Evolutionary conservation across 2,113 vertebrate genomes (phyloP), one percentile per base, ranked within the genome.

Genomic region (Melospiza georgiana): DNA sequence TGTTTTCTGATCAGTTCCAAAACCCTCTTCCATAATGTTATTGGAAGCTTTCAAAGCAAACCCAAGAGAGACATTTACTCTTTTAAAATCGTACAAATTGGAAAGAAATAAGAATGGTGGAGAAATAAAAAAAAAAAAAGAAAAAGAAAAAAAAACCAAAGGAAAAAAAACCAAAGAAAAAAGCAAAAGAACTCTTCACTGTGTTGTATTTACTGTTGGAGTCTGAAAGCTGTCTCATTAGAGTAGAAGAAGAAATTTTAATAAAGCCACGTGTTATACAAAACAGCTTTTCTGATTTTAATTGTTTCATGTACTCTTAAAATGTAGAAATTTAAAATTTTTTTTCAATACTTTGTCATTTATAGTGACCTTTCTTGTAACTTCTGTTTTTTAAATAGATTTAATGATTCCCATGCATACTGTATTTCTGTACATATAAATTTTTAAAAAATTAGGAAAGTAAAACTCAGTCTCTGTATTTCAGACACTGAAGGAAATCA

Each of bases 61-160:
- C 4, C 10, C 8, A 16, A 73, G 81, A 68, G 19, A 59, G 30
- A 39, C 2, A 33, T 78, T 62, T 57, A 30, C 41, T 73, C 7
- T 43, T 77, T 65, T 28, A 73, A 76, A 59, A 49, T 14, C 1
- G 0, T 43, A 59, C 4, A 33, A 65, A 89, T 24, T 46, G 5
- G 31, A 68, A 79, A 91, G 8, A 83, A 72, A 75, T 30, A 8
- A 37, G 6, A 27, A 58, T 2, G 2, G 8, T 1, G 0, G 3
- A 19, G 6, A 13, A 39, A 48, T 55, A 10, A 39, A 39, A 11
- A 39, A 39, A 39, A 39, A 65, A 41, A 20, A 16, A 21, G 1
- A 41, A 41, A 41, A 41, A 15, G 6, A 14, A 41, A 41, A 21
- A 41, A 19, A 22, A n/a, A n/a, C n/a, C n/a, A n/a, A n/a, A 8